Evolutionary conservation across 1,140 invertebrate genomes (phyloP), one percentile per base, ranked within the genome.

Genomic region (Lasaia peninsularis): DNA sequence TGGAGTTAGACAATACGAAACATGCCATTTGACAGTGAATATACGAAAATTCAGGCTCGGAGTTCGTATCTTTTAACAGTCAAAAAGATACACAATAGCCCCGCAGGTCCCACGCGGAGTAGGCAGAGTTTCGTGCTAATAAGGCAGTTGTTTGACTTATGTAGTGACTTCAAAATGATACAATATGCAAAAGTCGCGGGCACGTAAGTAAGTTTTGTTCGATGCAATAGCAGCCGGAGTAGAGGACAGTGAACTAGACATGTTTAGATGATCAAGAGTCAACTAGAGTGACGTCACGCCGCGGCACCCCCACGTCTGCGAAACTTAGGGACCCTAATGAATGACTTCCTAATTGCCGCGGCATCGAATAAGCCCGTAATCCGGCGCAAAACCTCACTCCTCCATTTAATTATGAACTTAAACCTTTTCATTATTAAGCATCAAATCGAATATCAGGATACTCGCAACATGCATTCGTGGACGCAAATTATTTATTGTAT

Each of bases 321-420:
- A 85, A 88, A 88, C 85, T 86, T 88, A 88, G 85, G 85, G 85
- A 88, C 77, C 82, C 75, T 88, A 88, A 88, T 88, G 85, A 88
- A 83, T 78, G 77, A 88, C 85, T 88, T 86, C 85, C 85, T 88
- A 88, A 88, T 88, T 88, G 85, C 82, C 81, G 85, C 82, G 68
- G 77, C 73, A 75, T 73, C 80, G 79, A 83, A 85, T 80, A 83
- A 83, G 76, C 74, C 74, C 75, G 75, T 80, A 82, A 80, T 83
- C 79, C 79, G 78, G 78, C 73, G 72, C 75, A 74, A 76, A 78
- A 80, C 55, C 32, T 53, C 11, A 53, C 63, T 61, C 50, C 78
- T 61, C 52, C 73, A 67, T 80, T 84, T 80, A 80, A 75, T 73
- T 73, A 58, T 74, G 59, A 55, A 55, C 53, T 40, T 55, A 69